phyloP scores from a whole-genome alignment of 1,140 invertebrate genomes.

The Macrostomum lignano region DNA sequence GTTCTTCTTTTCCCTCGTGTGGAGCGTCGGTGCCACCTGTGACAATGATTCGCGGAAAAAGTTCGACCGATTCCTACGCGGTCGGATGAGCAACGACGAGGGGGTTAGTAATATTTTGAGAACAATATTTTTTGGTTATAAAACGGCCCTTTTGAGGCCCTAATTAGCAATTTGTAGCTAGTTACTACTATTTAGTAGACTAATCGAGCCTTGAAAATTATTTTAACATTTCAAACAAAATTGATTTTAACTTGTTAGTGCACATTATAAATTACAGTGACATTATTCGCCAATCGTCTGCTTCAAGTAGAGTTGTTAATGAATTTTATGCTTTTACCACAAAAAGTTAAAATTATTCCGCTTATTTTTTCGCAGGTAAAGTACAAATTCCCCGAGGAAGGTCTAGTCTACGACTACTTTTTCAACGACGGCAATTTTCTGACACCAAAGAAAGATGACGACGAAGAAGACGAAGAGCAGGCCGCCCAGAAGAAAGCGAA shows the following conservation, averaged over 20 bases:
- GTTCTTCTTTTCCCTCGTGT: slow-evolving; percentile 26
- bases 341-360: too few relatives aligned
- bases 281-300: too few relatives aligned
- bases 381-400: slow-evolving; percentile 33
- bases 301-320: too few relatives aligned
- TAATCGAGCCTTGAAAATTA: too few relatives aligned
- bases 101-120: slow-evolving; percentile 5
- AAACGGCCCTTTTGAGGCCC: too few relatives aligned
- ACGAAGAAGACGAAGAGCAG: slow-evolving; percentile 16
- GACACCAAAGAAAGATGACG: slow-evolving; percentile 9
- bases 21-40: slow-evolving; percentile 26
- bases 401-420: slow-evolving; percentile 41
- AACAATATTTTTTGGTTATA: slow-evolving; percentile 15
- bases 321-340: slow-evolving; percentile 5
- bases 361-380: slow-evolving; percentile 12
- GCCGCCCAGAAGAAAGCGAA: slow-evolving; percentile 10
- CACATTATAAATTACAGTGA: too few relatives aligned
- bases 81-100: slow-evolving; percentile 18
- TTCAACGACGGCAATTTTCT: slow-evolving; percentile 25
- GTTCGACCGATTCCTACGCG: slow-evolving; percentile 20
- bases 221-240: too few relatives aligned
- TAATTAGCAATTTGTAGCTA: not conserved
- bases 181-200: too few relatives aligned
- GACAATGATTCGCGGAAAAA: slow-evolving; percentile 22
- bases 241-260: too few relatives aligned